phyloP scores from a whole-genome alignment of 2,113 vertebrate species.

The Phylloscopus trochilus region DNA sequence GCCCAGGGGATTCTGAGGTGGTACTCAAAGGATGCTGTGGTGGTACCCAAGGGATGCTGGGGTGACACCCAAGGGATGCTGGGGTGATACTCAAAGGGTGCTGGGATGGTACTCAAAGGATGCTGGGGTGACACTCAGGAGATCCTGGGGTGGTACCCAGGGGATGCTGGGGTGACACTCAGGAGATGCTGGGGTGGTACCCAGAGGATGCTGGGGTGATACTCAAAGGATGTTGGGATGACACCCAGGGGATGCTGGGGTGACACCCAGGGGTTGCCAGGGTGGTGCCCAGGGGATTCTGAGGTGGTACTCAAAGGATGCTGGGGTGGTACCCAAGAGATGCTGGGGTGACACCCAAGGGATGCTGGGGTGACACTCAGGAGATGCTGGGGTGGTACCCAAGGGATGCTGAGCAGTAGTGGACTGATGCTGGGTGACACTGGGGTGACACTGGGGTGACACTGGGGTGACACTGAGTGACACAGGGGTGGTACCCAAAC shows the following conservation, averaged over 20 bases:
- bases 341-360: no score
- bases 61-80: fast-evolving
- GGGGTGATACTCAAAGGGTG: fast-evolving
- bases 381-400: neutral
- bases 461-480: neutral
- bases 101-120: fast-evolving
- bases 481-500: no score
- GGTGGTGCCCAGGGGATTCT: fast-evolving
- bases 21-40: no score
- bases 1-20: no score
- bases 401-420: no score
- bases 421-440: neutral
- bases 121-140: fast-evolving
- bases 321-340: no score
- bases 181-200: neutral
- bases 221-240: neutral
- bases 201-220: no score
- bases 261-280: no score
- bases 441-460: neutral
- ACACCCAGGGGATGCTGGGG: neutral
- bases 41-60: no score
- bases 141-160: fast-evolving
- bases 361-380: neutral
- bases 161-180: fast-evolving
- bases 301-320: fast-evolving